phyloP scores from a whole-genome alignment of 2,797 vertebrate genomes.

The Cheirogaleus major region DNA sequence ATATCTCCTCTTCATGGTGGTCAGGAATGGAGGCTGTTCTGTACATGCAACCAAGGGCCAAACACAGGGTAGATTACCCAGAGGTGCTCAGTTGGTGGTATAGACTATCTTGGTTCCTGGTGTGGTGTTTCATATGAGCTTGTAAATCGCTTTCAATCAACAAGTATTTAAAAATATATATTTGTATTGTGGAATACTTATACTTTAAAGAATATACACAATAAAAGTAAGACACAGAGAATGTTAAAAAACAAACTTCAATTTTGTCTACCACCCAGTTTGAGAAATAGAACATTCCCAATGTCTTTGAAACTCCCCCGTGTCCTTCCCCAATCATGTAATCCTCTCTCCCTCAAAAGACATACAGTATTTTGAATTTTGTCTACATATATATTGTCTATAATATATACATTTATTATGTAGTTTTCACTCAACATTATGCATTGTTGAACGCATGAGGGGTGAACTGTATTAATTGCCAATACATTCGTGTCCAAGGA shows the following conservation, averaged over 20 bases:
- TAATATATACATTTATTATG: background rate
- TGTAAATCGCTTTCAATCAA: background rate
- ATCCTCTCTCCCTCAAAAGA: background rate
- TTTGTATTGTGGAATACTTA: background rate
- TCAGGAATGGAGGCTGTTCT: background rate
- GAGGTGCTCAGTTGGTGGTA: background rate
- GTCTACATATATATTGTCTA: background rate
- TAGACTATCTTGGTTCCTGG: background rate
- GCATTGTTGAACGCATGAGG: background rate
- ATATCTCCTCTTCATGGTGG: background rate
- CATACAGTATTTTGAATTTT: background rate
- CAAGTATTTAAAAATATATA: background rate
- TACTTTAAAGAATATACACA: background rate
- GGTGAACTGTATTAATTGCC: background rate
- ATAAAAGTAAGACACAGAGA: background rate
- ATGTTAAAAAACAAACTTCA: background rate
- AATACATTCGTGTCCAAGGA: background rate
- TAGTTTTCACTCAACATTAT: background rate
- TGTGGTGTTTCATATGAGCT: background rate
- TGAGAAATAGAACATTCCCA: background rate
- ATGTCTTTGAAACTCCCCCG: background rate
- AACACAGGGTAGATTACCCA: background rate
- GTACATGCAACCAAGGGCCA: background rate
- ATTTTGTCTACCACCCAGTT: background rate
- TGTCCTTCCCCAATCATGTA: background rate